Evolutionary conservation across 1,140 invertebrate genomes (phyloP).

Genomic region (Pentalonia nigronervosa): DNA sequence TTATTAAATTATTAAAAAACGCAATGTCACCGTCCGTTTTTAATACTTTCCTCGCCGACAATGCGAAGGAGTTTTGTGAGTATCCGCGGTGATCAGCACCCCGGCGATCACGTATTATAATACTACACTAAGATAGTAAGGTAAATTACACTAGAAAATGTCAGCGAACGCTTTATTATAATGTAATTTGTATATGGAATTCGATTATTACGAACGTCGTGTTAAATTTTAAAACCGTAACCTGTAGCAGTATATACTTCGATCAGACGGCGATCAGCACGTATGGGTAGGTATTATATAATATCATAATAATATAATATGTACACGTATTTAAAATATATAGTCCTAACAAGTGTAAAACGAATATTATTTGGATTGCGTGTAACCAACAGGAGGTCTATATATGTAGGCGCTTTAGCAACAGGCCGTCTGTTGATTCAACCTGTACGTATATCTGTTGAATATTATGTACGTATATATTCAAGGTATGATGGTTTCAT

Average conservation of each 20-base stretch:
- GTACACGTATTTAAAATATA: too few relatives aligned
- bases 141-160: too few relatives aligned
- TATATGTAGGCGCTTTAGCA: background rate
- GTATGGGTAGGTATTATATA: background rate
- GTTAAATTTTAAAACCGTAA: too few relatives aligned
- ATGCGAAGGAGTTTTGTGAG: background rate
- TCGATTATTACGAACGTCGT: too few relatives aligned
- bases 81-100: background rate
- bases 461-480: background rate
- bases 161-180: background rate
- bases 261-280: too few relatives aligned
- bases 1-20: background rate
- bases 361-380: background rate
- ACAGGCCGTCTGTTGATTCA: slow-evolving; percentile 12
- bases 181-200: too few relatives aligned
- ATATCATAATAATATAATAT: too few relatives aligned
- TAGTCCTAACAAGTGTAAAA: background rate
- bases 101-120: background rate
- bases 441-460: background rate
- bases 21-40: background rate
- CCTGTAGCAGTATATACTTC: too few relatives aligned
- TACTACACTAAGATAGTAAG: too few relatives aligned
- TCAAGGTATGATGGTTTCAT: background rate
- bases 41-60: background rate
- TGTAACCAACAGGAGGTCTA: background rate